phyloP scores from a whole-genome alignment of 2,797 vertebrate genomes.

The Lates japonicus region DNA sequence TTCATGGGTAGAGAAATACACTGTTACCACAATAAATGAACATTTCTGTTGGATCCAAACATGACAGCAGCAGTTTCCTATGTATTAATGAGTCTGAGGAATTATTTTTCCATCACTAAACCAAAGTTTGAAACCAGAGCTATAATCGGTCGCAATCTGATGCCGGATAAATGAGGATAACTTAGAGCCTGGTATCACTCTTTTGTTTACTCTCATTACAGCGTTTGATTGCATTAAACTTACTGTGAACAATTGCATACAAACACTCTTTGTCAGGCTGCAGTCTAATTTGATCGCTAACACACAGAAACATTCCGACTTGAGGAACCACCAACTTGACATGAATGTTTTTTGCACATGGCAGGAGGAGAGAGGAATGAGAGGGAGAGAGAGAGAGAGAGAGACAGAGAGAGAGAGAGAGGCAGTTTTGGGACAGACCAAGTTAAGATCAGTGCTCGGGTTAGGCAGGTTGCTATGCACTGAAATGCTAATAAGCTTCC shows the following conservation, averaged over 20 bases:
- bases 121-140: constrained; percentile 50
- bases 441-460: constrained; percentile 82
- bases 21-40: constrained; percentile 18
- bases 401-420: constrained; percentile 42
- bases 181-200: constrained; percentile 36
- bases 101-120: constrained; percentile 47
- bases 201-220: constrained; percentile 7
- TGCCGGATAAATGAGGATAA: constrained; percentile 48
- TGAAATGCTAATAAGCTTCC: constrained; percentile 86
- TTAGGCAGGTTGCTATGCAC: constrained; percentile 84
- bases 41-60: constrained; percentile 54
- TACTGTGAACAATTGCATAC: constrained; percentile 44
- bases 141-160: constrained; percentile 51
- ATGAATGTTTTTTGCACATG: constrained; percentile 70
- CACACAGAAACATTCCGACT: constrained; percentile 75
- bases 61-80: constrained; percentile 55
- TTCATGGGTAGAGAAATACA: not conserved
- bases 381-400: constrained; percentile 26
- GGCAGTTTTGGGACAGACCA: constrained; percentile 78
- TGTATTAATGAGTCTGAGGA: constrained; percentile 57
- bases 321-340: constrained; percentile 75
- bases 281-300: constrained; percentile 71
- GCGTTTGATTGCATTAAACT: constrained; percentile 61
- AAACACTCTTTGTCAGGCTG: constrained; percentile 68
- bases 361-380: constrained; percentile 49